phyloP scores from a whole-genome alignment of 2,797 vertebrate species.

The Falco biarmicus region DNA sequence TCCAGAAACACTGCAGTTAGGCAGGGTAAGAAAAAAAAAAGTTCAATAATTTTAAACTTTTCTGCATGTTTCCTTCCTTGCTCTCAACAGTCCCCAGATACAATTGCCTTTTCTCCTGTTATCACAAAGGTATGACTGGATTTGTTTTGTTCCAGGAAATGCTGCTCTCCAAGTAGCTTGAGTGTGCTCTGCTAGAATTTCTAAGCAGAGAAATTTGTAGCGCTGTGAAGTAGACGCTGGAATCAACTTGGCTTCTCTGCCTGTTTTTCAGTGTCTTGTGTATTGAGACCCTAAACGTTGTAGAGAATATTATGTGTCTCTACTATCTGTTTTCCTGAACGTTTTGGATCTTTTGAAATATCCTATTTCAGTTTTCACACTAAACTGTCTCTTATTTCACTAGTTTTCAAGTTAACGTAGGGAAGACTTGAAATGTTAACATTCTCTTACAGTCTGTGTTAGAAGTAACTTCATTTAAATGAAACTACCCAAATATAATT shows the following conservation, averaged over 20 bases:
- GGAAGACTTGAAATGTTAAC: neutral
- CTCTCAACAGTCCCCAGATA: neutral
- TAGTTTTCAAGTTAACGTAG: neutral
- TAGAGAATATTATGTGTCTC: neutral
- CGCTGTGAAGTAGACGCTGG: neutral
- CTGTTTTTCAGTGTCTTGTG: neutral
- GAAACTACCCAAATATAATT: neutral
- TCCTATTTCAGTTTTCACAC: neutral
- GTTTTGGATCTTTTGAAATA: neutral
- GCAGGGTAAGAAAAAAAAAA: neutral
- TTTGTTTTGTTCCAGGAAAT: neutral
- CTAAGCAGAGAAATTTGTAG: neutral
- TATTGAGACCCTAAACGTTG: neutral
- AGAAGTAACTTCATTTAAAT: neutral
- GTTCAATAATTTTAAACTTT: neutral
- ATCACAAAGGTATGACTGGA: neutral
- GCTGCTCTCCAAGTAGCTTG: neutral
- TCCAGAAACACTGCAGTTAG: neutral
- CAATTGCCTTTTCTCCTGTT: neutral
- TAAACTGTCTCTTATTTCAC: neutral
- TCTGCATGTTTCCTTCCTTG: neutral
- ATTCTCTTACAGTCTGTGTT: neutral
- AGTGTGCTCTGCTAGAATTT: neutral
- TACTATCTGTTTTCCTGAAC: neutral
- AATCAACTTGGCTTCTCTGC: neutral